Base-by-base conservation (phyloP, 2,888 invertebrate species). In the Acrobasis consociella region DNA sequence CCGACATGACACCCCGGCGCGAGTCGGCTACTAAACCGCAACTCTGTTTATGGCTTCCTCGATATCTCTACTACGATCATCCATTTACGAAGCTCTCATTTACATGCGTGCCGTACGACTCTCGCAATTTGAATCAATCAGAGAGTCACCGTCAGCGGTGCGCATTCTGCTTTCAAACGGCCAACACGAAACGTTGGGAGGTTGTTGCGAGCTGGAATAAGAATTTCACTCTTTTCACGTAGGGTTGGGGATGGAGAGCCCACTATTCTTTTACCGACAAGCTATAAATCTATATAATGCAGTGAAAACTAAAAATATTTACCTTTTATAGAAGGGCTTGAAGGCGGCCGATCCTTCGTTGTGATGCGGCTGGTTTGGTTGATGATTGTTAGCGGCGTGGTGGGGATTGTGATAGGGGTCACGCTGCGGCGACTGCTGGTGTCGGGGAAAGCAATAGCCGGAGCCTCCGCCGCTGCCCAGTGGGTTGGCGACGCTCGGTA, bases 261-360 rank as follows among this genome's bases (percentile, higher is more conserved):
- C 72, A 64, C 60, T 62, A 49, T 58, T 49, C 61, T 58, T 46
- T 10, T 10, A 52, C 52, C 67, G 31, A 60, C 66, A 64, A 13
- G 63, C 38, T 17, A 16, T 56, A 39, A n/a, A 38, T n/a, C n/a
- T n/a, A n/a, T n/a, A n/a, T n/a, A 3, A 51, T 60, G 16, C 39
- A 42, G 22, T n/a, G 17, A 49, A 49, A 31, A 22, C 9, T 56
- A 38, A 58, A 3, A 10, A 78, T 81, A 89, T 91, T 93, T 85
- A 97, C 97, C 97, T 97, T 93, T 97, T 97, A 89, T 97, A 97
- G 89, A 97, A 97, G 69, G 97, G 97, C 89, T 97, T 97, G 89
- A 97, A 97, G 80, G 97, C 96, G 62, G 96, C 94, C 65, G 91
- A 88, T 72, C 89, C 93, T 76, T 94, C 94, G 78, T 90, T 89